Base-by-base conservation (phyloP, 1,140 invertebrate genomes). In the Pissodes strobi region DNA sequence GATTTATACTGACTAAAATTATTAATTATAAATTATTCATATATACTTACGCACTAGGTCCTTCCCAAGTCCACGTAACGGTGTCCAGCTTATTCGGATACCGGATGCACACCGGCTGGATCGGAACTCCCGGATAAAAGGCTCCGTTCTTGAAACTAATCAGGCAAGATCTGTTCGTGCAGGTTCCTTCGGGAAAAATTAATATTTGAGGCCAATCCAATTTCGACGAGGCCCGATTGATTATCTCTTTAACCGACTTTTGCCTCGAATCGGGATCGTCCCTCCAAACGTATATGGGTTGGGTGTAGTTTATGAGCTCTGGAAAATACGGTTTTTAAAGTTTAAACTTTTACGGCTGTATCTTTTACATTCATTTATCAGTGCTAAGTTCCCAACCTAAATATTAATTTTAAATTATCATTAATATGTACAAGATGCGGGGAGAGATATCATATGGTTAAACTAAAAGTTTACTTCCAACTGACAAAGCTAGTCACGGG, bases 61-160 rank as follows among this genome's bases (percentile, higher is more conserved):
- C 95, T 80, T 97, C 93, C 95, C 95, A 98, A 2, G 95, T 98
- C 95, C 95, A 98, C 0, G 94, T 95, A 34, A 95, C 88, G 2
- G 94, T 95, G 75, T 98, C 94, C 69, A 91, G 82, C 74, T 89
- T 90, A 75, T 97, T 97, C 0, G 92, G 92, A 79, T 97, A 98
- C 51, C 91, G 85, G 48, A 98, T 88, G 67, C 93, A 89, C 5
- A 97, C 93, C 0, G 95, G 95, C 76, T 98, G 95, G 0, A 98
- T 91, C 0, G 95, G 93, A 9, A 96, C 91, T 0, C 94, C 94
- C 0, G 94, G 94, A 82, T 93, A 93, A 79, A 93, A 93, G 2
- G 90, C 91, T 12, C 70, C 68, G 10, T 90, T 90, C 82, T 98
- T 98, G 78, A 96, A 98, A n/a, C 91, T 92, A 52, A 98, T 96